Conservation (phyloP, 2,797 vertebrate genomes). For the Xyrichtys novacula region DNA sequence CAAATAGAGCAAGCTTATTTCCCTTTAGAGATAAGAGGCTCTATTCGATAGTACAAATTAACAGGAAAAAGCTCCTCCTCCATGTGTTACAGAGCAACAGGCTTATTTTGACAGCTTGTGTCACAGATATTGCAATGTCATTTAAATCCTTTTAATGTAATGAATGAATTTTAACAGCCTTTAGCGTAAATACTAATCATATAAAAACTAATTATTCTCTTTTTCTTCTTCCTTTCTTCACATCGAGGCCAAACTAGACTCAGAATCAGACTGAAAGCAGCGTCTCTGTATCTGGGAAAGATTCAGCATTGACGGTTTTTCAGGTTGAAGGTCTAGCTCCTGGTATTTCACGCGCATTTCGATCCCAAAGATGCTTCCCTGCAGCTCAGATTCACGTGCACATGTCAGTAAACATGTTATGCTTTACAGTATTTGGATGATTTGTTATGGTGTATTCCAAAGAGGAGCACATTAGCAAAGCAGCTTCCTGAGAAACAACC, state of each 20-base stretch:
- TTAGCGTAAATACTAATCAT: conserved; percentile 10
- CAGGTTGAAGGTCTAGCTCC: conserved; percentile 22
- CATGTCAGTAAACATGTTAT: conserved; percentile 1
- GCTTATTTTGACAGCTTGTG: conserved; percentile 19
- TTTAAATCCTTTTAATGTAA: not conserved
- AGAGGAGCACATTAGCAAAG: conserved; percentile 28
- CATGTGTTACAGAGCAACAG: conserved; percentile 23
- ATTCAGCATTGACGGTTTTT: conserved; percentile 19
- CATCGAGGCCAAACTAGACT: not conserved
- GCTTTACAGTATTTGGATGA: not conserved
- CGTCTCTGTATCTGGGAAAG: conserved; percentile 1
- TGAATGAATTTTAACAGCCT: not conserved
- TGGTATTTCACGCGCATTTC: not conserved
- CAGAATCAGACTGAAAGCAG: conserved; percentile 11
- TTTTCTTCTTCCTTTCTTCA: not conserved
- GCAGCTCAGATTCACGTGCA: conserved; percentile 8
- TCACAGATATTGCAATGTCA: conserved; percentile 16
- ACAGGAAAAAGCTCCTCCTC: conserved; percentile 25
- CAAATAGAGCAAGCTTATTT: conserved; percentile 31
- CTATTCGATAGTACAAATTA: conserved; percentile 15
- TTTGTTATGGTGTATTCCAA: conserved; percentile 3
- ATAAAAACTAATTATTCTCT: not conserved
- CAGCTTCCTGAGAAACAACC: conserved; percentile 38
- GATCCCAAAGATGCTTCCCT: conserved; percentile 5
- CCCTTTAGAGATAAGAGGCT: conserved; percentile 28